Conservation (phyloP, 2,113 vertebrate species). For the Phalacrocorax brasilianus region DNA sequence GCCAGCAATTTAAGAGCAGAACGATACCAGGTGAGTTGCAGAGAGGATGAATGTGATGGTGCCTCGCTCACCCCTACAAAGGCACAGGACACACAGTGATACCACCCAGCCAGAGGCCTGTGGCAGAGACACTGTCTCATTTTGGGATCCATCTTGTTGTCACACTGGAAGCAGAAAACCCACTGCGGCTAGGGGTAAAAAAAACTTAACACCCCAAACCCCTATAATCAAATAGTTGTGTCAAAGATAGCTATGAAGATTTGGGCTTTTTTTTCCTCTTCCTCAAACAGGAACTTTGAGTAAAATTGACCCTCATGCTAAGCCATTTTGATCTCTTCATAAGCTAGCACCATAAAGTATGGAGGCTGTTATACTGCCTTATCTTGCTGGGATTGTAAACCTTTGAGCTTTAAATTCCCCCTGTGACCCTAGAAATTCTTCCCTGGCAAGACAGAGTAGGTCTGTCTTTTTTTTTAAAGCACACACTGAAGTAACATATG, state of each 20-base stretch:
- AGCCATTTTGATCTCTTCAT: conserved; percentile 27
- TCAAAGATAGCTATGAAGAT: neutral
- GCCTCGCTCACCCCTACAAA: rapidly evolving
- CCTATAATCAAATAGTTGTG: neutral
- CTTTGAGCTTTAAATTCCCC: conserved; percentile 34
- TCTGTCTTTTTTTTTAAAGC: neutral
- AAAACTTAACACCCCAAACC: neutral
- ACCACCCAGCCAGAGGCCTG: neutral
- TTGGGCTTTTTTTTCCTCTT: neutral
- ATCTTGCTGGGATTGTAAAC: conserved; percentile 48
- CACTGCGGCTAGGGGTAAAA: neutral
- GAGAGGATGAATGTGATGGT: neutral
- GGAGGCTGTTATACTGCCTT: neutral
- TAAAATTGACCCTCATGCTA: neutral
- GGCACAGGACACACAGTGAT: neutral
- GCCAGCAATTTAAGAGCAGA: neutral
- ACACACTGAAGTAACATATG: neutral
- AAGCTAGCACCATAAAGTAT: conserved; percentile 41
- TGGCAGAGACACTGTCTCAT: rapidly evolving
- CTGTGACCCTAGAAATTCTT: conserved; percentile 17
- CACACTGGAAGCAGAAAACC: neutral
- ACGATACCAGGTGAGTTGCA: neutral
- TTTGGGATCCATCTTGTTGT: neutral
- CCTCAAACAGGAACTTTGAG: neutral
- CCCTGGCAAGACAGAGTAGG: neutral